A percentile compares a stretch with the other conserved stretches of the same genome.
Evolutionary conservation across 2,797 vertebrate species (phyloP).

Genomic region (Gastrophryne carolinensis): DNA sequence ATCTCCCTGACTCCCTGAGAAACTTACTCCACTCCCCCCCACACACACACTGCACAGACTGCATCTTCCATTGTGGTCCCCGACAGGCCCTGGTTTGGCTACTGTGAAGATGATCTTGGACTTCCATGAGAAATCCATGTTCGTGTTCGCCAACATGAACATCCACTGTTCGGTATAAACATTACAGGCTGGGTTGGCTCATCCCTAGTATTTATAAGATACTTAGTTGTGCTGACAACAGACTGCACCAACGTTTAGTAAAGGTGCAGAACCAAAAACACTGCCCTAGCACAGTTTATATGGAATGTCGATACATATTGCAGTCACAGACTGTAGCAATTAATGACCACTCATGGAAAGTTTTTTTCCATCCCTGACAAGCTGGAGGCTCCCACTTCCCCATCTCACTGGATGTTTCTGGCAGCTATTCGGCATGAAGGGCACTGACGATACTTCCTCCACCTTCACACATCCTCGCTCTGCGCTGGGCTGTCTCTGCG

Average conservation of each 20-base stretch:
- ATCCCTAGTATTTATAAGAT: too few species aligned
- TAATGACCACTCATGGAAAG: constrained; percentile 51
- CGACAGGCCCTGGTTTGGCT: too few species aligned
- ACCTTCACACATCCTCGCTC: constrained; percentile 45
- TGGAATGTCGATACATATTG: constrained; percentile 44
- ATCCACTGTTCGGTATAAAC: too few species aligned
- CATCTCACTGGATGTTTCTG: constrained; percentile 44
- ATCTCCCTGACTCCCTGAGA: too few species aligned
- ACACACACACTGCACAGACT: too few species aligned
- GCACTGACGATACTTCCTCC: constrained; percentile 47
- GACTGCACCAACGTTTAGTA: constrained; percentile 19
- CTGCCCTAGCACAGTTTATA: constrained; percentile 36
- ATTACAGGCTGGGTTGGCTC: too few species aligned
- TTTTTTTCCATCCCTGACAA: constrained; percentile 45
- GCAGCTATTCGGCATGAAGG: constrained; percentile 44
- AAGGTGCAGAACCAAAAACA: constrained; percentile 33
- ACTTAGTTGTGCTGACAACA: too few species aligned
- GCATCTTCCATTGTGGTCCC: too few species aligned
- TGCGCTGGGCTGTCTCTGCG: constrained; percentile 33
- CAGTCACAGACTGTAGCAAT: constrained; percentile 50
- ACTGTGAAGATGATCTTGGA: too few species aligned
- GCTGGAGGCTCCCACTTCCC: constrained; percentile 42
- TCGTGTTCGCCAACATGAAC: too few species aligned
- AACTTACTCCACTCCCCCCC: too few species aligned
- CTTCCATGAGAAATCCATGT: too few species aligned